Conservation (phyloP, 2,797 vertebrate species). For the Paedocypris micromegethes region DNA sequence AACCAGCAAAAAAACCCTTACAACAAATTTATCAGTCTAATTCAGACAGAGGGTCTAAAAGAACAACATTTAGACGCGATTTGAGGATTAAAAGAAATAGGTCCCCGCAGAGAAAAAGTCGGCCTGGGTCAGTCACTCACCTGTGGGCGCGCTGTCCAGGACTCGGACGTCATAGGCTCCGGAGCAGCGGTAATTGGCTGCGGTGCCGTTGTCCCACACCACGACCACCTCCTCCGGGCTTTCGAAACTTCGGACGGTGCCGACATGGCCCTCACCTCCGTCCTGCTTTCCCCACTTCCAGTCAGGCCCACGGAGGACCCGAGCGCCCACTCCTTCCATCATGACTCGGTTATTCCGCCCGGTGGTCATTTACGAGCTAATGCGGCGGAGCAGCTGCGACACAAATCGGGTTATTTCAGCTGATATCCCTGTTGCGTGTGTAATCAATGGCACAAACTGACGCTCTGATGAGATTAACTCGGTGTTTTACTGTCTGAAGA, state of each 20-base stretch:
- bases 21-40: too few species aligned
- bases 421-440: too few species aligned
- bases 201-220: slow-evolving; percentile 98
- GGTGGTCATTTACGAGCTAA: slow-evolving; percentile 79
- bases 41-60: too few species aligned
- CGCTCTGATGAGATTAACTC: too few species aligned
- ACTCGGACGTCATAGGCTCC: slow-evolving; percentile 96
- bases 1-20: too few species aligned
- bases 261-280: slow-evolving; percentile 95
- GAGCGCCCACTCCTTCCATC: slow-evolving; percentile 98
- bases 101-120: too few species aligned
- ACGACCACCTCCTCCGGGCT: slow-evolving; percentile 98
- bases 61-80: too few species aligned
- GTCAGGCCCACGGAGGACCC: slow-evolving; percentile 92
- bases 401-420: too few species aligned
- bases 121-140: slow-evolving; percentile 57
- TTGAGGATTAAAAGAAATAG: too few species aligned
- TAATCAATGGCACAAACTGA: too few species aligned
- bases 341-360: slow-evolving; percentile 96
- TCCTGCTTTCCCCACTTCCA: slow-evolving; percentile 99
- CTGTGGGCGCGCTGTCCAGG: slow-evolving; percentile 95
- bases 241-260: slow-evolving; percentile 97
- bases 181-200: slow-evolving; percentile 97
- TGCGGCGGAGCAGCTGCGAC: background rate
- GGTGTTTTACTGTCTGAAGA: too few species aligned